A percentile compares a stretch with the other conserved stretches of the same genome.
Evolutionary conservation across 2,113 vertebrate genomes (phyloP).

Genomic region (Galemys pyrenaicus): DNA sequence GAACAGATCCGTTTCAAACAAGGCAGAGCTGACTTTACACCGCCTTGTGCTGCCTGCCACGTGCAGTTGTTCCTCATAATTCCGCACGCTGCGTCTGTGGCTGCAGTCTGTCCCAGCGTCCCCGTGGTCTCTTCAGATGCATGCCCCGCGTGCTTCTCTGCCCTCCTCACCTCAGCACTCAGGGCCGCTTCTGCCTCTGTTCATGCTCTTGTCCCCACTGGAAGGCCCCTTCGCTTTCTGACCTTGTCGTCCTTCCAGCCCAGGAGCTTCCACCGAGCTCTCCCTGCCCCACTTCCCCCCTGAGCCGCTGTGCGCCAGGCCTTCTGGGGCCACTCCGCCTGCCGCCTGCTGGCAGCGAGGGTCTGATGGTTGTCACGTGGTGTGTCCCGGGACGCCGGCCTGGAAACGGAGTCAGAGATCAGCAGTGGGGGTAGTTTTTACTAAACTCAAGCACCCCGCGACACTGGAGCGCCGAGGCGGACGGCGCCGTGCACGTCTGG

Average conservation of each 20-base stretch:
- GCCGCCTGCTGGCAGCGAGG: background rate
- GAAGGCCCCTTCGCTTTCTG: background rate
- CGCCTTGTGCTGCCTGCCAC: background rate
- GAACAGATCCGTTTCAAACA: background rate
- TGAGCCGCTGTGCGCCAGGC: background rate
- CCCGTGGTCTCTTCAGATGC: accelerated
- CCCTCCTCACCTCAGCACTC: background rate
- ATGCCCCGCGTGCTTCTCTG: background rate
- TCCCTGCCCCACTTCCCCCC: background rate
- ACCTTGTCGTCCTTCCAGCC: no score
- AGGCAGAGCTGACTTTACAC: background rate
- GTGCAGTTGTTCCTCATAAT: background rate
- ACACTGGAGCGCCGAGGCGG: no score
- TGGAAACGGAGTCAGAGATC: background rate
- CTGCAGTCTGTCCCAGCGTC: background rate
- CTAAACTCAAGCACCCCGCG: background rate
- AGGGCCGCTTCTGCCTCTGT: background rate
- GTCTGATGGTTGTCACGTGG: background rate
- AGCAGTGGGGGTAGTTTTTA: background rate
- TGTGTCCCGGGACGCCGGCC: no score
- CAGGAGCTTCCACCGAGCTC: background rate
- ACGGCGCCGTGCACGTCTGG: no score
- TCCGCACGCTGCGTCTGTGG: background rate
- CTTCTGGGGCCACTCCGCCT: no score
- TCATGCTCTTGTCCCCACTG: background rate